Evolutionary conservation across 2,113 vertebrate species (phyloP).

Genomic region (Hippoglossus stenolepis): DNA sequence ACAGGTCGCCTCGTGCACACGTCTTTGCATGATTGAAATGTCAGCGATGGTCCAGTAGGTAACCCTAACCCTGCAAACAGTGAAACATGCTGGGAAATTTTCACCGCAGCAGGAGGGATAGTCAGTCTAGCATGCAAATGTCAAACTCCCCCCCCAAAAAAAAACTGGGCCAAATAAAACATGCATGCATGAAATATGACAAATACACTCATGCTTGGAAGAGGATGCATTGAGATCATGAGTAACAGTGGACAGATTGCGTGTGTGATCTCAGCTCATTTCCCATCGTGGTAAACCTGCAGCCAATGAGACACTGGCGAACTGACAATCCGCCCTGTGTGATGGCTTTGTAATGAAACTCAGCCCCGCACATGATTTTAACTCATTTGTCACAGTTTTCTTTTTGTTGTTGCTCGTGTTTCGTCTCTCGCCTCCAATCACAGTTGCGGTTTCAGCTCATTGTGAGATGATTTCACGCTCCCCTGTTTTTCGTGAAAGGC

Average conservation of each 20-base stretch:
- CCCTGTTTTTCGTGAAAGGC: background rate
- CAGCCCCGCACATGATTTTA: background rate
- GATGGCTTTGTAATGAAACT: conserved; percentile 42
- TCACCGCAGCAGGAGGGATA: conserved; percentile 30
- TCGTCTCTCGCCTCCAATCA: conserved; percentile 18
- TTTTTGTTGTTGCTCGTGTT: background rate
- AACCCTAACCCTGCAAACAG: background rate
- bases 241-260: conserved; percentile 36
- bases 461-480: conserved; percentile 22
- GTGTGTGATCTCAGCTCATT: conserved; percentile 20
- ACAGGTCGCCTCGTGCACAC: background rate
- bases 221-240: conserved; percentile 14
- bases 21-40: conserved; percentile 27
- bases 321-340: conserved; percentile 9
- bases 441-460: conserved; percentile 25
- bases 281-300: conserved; percentile 14
- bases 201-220: conserved; percentile 5
- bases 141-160: conserved; percentile 1
- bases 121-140: conserved; percentile 50
- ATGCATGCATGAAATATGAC: conserved; percentile 13
- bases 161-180: conserved; percentile 41
- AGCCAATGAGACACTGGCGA: conserved; percentile 1
- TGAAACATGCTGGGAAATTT: background rate
- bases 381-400: background rate
- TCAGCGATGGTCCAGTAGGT: conserved; percentile 19